Base-by-base conservation (phyloP, 2,888 invertebrate genomes). In the Drosophila atroscutellata region DNA sequence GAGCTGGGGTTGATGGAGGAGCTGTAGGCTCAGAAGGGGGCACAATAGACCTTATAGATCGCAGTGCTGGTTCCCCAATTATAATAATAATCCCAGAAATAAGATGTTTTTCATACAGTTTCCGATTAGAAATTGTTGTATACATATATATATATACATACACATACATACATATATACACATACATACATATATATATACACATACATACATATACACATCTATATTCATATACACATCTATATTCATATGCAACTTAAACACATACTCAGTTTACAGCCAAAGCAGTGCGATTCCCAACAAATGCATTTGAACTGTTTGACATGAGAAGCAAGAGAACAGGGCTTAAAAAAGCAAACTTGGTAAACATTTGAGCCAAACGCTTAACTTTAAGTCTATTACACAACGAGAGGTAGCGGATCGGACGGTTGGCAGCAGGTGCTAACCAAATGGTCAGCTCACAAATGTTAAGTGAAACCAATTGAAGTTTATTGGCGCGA, bases 401-500 rank as follows among this genome's bases (percentile, higher is more conserved):
- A 69, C 7, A 30, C 30, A 36, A 15, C n/a, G n/a, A 6, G 37
- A 8, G 50, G 32, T 28, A 54, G 24, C 2, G n/a, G 39, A 2
- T 4, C n/a, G 8, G n/a, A 3, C 1, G 4, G 9, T 36, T 32
- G 18, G 56, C 20, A 24, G 45, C 24, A 24, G 45, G 47, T 28
- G 51, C 61, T 42, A 39, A 56, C 37, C 50, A 52, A 71, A 74
- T 71, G 56, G 62, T 39, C 54, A 56, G 63, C 67, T 71, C 75
- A 75, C 72, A 77, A 73, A 77, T 55, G 81, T 87, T 89, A 90
- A 91, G 89, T 86, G 91, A 91, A 91, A 91, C 91, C 91, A 91
- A 91, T 88, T 91, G 81, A 84, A 88, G 81, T 90, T 90, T 91
- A 89, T 89, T 89, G 83, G 77, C 70, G 77, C 86, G 83, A 77